phyloP scores from a whole-genome alignment of 2,888 invertebrate species.

The Philhelius pedissequus region DNA sequence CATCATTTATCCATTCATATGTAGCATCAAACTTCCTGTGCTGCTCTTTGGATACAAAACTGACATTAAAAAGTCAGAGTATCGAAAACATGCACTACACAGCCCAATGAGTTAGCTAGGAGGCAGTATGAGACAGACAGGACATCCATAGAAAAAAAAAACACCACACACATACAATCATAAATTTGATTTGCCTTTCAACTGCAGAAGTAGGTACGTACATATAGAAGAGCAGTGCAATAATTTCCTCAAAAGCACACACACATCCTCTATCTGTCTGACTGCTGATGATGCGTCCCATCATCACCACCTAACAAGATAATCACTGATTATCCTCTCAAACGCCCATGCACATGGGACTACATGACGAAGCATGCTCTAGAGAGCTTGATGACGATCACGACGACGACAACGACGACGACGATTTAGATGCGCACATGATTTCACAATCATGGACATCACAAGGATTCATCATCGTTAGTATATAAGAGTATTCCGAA shows the following conservation, averaged over 20 bases:
- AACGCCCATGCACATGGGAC: constrained; percentile 23
- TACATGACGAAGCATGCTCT: constrained; percentile 14
- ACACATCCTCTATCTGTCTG: constrained; percentile 16
- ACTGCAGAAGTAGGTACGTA: background rate
- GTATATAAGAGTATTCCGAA: background rate
- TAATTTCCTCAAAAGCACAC: constrained; percentile 45
- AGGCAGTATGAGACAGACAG: background rate
- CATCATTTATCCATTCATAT: background rate
- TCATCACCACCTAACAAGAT: constrained; percentile 60
- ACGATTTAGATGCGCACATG: constrained; percentile 55
- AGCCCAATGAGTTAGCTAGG: too few species aligned
- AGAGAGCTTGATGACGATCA: constrained; percentile 34
- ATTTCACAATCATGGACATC: constrained; percentile 31
- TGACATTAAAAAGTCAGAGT: constrained; percentile 7
- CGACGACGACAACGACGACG: too few species aligned
- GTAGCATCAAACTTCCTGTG: background rate
- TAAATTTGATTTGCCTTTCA: constrained; percentile 34
- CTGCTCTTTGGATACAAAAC: background rate
- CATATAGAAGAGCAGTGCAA: background rate
- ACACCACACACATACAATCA: background rate
- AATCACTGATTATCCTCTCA: constrained; percentile 60
- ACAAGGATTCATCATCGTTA: constrained; percentile 45
- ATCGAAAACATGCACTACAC: constrained; percentile 5
- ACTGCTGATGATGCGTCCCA: constrained; percentile 46
- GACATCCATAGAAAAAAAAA: background rate